phyloP scores from a whole-genome alignment of 2,113 vertebrate genomes.

The Hippocampus mohnikei region DNA sequence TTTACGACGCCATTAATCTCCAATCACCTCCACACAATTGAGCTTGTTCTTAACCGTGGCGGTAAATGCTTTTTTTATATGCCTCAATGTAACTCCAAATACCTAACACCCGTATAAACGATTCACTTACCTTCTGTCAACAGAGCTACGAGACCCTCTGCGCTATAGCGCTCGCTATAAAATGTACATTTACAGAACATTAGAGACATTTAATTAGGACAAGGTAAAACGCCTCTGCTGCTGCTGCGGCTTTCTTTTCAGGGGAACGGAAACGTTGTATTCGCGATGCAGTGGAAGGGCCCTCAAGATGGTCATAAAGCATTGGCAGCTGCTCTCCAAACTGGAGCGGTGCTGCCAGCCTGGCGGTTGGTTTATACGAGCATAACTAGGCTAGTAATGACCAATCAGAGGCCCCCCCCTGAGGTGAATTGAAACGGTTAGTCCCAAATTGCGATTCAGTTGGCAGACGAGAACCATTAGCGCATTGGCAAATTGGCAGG shows the following conservation, averaged over 20 bases:
- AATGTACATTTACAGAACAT: not conserved
- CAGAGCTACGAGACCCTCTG: not conserved
- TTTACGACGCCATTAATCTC: not conserved
- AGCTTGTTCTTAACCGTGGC: not conserved
- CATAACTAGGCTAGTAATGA: conserved; percentile 71
- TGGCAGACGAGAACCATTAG: conserved; percentile 73
- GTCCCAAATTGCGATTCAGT: conserved; percentile 70
- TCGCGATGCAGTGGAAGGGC: conserved; percentile 51
- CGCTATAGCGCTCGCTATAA: not conserved
- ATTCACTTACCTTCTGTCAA: conserved; percentile 4
- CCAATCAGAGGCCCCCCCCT: conserved; percentile 55
- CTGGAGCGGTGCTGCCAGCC: conserved; percentile 52
- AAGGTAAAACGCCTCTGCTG: not conserved
- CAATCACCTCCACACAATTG: not conserved
- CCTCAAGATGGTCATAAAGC: conserved; percentile 55
- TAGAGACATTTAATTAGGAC: not conserved
- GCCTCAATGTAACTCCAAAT: not conserved
- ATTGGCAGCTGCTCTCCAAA: conserved; percentile 65
- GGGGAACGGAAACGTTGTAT: conserved; percentile 53
- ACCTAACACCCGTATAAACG: not conserved
- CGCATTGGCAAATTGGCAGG: conserved; percentile 67
- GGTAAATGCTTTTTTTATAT: not conserved
- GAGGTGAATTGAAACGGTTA: conserved; percentile 62
- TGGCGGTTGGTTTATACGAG: conserved; percentile 67
- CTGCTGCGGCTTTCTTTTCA: not conserved